phyloP scores from a whole-genome alignment of 1,140 invertebrate species.

The Varroa destructor region DNA sequence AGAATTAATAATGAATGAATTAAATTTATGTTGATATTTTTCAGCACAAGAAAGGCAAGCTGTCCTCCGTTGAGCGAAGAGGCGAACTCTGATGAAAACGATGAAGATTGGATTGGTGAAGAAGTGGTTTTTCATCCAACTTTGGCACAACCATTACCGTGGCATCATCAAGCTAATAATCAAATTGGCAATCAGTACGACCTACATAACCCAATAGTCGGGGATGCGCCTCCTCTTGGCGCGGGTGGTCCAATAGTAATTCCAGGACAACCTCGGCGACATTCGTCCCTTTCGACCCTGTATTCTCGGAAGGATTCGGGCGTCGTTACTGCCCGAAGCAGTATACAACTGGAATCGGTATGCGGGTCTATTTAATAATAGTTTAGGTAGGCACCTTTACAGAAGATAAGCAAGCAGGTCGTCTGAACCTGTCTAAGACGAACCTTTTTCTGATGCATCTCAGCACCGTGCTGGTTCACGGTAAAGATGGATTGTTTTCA shows the following conservation, averaged over 20 bases:
- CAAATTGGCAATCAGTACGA: too few species aligned
- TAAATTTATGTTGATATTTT: not conserved
- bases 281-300: constrained; percentile 13
- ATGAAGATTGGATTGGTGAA: constrained; percentile 26
- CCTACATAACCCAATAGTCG: too few species aligned
- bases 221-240: too few species aligned
- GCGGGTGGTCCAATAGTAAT: too few species aligned
- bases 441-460: too few species aligned
- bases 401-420: too few species aligned
- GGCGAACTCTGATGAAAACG: constrained; percentile 23
- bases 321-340: constrained; percentile 63
- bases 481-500: too few species aligned
- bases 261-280: constrained; percentile 2
- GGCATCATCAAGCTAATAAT: not conserved
- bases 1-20: too few species aligned
- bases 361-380: not conserved
- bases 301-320: constrained; percentile 61
- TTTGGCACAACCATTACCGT: not conserved
- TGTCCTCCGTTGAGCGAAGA: constrained; percentile 28
- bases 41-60: constrained; percentile 27
- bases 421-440: too few species aligned
- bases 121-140: constrained; percentile 22
- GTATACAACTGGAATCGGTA: constrained; percentile 48
- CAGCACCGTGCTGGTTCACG: too few species aligned
- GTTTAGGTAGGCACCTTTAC: not conserved